phyloP scores from a whole-genome alignment of 2,113 vertebrate species.

The Lycaon pictus region DNA sequence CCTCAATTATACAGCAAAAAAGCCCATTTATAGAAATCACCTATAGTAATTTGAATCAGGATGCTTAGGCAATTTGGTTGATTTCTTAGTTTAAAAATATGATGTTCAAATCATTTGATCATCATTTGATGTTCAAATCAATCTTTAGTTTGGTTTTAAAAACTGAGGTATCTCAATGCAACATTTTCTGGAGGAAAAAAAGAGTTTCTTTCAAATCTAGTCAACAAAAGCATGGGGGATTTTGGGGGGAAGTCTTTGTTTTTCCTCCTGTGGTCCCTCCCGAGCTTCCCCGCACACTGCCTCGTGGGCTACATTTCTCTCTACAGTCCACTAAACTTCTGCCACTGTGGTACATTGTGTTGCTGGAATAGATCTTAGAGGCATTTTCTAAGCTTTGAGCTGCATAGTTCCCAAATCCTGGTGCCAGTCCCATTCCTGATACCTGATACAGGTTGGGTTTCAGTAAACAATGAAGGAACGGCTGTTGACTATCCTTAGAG shows the following conservation, averaged over 20 bases:
- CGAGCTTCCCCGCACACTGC: accelerated
- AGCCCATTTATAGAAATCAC: background rate
- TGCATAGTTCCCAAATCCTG: background rate
- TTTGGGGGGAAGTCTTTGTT: background rate
- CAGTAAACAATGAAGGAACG: background rate
- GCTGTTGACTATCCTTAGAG: background rate
- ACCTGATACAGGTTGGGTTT: background rate
- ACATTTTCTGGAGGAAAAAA: background rate
- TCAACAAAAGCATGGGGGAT: background rate
- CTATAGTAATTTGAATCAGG: background rate
- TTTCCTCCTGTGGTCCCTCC: accelerated
- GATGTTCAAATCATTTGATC: background rate
- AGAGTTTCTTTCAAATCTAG: background rate
- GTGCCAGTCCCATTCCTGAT: background rate
- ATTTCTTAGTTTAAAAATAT: slow-evolving; percentile 21
- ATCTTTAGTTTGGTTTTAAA: slow-evolving; percentile 33
- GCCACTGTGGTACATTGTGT: accelerated
- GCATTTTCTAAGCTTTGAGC: background rate
- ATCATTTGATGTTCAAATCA: background rate
- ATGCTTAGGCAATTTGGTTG: background rate
- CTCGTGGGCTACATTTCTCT: background rate
- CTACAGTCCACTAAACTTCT: background rate
- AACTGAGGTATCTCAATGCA: background rate
- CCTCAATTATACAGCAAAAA: background rate
- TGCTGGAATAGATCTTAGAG: background rate